phyloP scores from a whole-genome alignment of 1,140 invertebrate genomes.

The Caenorhabditis remanei region DNA sequence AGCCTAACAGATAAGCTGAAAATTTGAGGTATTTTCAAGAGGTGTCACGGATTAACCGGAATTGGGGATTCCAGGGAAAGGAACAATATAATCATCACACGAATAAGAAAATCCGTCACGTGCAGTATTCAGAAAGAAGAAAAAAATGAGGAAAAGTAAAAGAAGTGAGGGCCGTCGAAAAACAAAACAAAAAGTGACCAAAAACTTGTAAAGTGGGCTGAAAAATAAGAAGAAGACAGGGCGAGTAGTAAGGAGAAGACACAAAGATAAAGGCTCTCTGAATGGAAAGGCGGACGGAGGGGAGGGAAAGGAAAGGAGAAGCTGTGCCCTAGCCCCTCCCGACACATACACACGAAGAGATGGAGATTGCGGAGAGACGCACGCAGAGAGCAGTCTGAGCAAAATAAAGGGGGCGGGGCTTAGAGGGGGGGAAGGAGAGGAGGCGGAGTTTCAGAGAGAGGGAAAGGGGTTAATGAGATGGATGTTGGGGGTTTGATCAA shows the following conservation, averaged over 20 bases:
- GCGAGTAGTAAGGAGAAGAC: background rate
- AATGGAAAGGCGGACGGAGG: slow-evolving; percentile 1
- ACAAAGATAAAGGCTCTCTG: slow-evolving; percentile 25
- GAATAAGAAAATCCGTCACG: background rate
- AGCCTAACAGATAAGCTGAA: too few species aligned
- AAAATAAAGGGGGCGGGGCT: background rate
- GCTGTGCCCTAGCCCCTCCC: slow-evolving; percentile 12
- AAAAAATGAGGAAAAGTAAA: background rate
- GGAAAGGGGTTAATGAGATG: too few species aligned
- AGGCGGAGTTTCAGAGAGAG: background rate
- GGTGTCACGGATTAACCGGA: too few species aligned
- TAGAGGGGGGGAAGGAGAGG: background rate
- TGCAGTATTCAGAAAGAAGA: background rate
- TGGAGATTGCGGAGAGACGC: background rate
- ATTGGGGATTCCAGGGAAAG: background rate
- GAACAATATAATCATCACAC: background rate
- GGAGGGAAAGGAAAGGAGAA: slow-evolving; percentile 1
- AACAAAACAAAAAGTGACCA: slow-evolving; percentile 48
- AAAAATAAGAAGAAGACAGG: slow-evolving; percentile 34
- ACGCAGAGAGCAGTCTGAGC: background rate
- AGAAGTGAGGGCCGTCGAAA: background rate
- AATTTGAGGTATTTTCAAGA: too few species aligned
- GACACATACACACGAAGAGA: background rate
- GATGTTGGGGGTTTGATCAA: too few species aligned
- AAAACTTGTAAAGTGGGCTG: slow-evolving; percentile 47